phyloP scores from a whole-genome alignment of 2,113 vertebrate species.

The Poeciliopsis retropinna region DNA sequence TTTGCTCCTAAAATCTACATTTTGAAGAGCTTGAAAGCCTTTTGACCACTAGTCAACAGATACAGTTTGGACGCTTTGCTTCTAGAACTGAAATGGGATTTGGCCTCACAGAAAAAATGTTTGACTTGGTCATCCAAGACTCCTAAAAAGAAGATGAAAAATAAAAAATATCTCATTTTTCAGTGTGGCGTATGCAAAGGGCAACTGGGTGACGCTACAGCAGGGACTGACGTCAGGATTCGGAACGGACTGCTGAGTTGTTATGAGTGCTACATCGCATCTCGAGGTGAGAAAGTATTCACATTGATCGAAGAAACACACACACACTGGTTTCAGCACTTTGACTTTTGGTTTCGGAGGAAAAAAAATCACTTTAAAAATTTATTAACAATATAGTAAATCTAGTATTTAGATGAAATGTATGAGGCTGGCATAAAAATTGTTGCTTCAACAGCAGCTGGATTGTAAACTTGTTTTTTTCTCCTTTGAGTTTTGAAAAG shows the following conservation, averaged over 20 bases:
- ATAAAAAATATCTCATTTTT: too few species aligned
- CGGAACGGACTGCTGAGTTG: slow-evolving; percentile 94
- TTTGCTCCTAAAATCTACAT: not conserved
- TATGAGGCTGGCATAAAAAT: not conserved
- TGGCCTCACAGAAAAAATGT: not conserved
- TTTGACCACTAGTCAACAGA: not conserved
- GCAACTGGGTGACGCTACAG: slow-evolving; percentile 89
- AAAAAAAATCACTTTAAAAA: too few species aligned
- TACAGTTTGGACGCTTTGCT: not conserved
- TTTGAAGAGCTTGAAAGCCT: not conserved
- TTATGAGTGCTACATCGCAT: slow-evolving; percentile 91
- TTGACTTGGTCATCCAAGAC: not conserved
- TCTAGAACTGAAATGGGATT: not conserved
- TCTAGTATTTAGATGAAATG: too few species aligned
- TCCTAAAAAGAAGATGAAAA: too few species aligned
- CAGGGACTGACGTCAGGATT: slow-evolving; percentile 94
- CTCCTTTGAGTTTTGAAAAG: not conserved
- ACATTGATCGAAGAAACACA: not conserved
- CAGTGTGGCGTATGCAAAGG: slow-evolving; percentile 93
- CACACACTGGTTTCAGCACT: not conserved
- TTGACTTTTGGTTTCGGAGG: too few species aligned
- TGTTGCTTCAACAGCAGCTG: not conserved
- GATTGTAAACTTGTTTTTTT: not conserved
- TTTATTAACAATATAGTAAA: too few species aligned
- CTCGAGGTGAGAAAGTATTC: slow-evolving; percentile 84